Conservation (phyloP, 2,888 invertebrate species). For the Troides oblongomaculatus region DNA sequence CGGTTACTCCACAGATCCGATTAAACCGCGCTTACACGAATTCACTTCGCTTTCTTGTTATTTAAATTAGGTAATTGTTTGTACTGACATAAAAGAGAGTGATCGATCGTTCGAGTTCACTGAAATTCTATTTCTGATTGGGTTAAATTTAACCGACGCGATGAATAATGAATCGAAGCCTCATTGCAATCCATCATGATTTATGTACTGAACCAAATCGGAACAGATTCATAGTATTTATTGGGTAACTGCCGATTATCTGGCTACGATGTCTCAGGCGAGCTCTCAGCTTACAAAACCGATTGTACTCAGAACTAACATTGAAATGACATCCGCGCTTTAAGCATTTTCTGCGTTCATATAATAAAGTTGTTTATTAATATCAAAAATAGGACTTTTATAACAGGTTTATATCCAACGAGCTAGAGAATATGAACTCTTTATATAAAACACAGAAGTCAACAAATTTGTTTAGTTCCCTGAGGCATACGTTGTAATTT, state of each 20-base stretch:
- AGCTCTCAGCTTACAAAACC: not conserved
- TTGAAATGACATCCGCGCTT: too few relatives aligned
- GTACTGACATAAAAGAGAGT: conserved; percentile 35
- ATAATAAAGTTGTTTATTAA: too few relatives aligned
- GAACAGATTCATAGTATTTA: conserved; percentile 24
- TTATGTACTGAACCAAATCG: conserved; percentile 24
- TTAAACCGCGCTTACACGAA: conserved; percentile 69
- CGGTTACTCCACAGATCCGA: conserved; percentile 62
- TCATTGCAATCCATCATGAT: conserved; percentile 30
- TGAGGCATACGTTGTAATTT: too few relatives aligned
- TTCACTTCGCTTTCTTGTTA: conserved; percentile 70
- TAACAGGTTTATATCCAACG: too few relatives aligned
- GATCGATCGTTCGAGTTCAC: conserved; percentile 26
- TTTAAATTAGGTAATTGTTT: conserved; percentile 71
- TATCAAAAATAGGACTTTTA: too few relatives aligned
- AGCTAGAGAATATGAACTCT: too few relatives aligned
- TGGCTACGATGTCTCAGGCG: conserved; percentile 9
- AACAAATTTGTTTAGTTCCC: too few relatives aligned
- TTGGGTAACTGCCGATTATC: conserved; percentile 25
- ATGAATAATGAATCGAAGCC: conserved; percentile 27
- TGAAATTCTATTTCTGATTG: conserved; percentile 28
- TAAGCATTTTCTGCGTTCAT: too few relatives aligned
- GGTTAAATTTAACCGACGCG: conserved; percentile 24
- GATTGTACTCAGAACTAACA: not conserved
- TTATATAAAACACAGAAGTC: too few relatives aligned